Evolutionary conservation across 1,140 invertebrate genomes (phyloP), one percentile per base, ranked within the genome.

Genomic region (Drosophila aff.): DNA sequence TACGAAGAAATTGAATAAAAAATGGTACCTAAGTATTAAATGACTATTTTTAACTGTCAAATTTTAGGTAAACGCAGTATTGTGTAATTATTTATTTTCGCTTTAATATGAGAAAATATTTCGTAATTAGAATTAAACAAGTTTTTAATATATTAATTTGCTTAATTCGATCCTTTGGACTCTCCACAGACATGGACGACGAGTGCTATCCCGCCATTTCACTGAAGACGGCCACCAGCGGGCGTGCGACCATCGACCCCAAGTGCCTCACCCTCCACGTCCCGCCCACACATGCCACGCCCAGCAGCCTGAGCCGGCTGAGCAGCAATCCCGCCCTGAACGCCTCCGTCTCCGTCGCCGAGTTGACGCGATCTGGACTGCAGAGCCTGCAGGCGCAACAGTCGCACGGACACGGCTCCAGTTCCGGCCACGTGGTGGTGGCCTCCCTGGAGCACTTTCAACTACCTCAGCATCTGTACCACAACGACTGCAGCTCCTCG

Each of bases 161-260:
- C 3, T 11, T 36, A 11, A 16, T n/a, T 46, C n/a, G n/a, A n/a
- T n/a, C n/a, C n/a, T n/a, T n/a, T 49, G 7, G 4, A 5, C 11
- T 49, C 4, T 9, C 47, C 33, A 1, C 93, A 97, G 96, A 97
- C 83, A 96, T 97, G 95, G 96, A 97, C 91, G 96, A 97, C 67
- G 96, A 97, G 89, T 97, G 96, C 92, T 97, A 96, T 91, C 95
- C 96, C 38, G 94, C 95, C 15, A 96, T 97, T 79, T 95, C 96
- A 46, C 94, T 96, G 92, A 96, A 95, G 60, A 95, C 94, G 53
- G 94, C 82, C 36, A 91, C 85, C 47, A 90, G 74, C 93, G 86
- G 86, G 57, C 43, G 79, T 53, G 81, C 93, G 41, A 89, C 81
- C 58, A 81, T 92, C 58, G 89, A 92, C 77, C 91, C 91, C 41